Base-by-base conservation (phyloP, 2,797 vertebrate species). In the Orientallactaga sibirica region DNA sequence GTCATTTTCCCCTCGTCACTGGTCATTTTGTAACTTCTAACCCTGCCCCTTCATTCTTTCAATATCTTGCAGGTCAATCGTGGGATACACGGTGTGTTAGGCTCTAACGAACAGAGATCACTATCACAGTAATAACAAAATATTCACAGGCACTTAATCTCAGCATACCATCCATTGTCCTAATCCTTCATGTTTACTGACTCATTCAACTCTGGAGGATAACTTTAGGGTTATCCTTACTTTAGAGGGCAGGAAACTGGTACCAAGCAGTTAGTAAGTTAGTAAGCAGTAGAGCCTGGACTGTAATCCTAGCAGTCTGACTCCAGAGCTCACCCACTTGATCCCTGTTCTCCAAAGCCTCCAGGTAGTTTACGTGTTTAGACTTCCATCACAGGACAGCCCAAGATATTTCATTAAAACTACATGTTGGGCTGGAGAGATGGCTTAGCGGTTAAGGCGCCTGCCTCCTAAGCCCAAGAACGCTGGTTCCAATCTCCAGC, bases 51-150 rank as follows among this genome's bases (percentile, higher is more conserved):
- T 87, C 25, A 9, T 73, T 48, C 92, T 27, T 33, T 92, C 11
- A 16, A 4, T 7, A 29, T 67, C 78, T 81, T 84, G 22, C 55
- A 79, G 37, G 33, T 75, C 58, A 33, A 6, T 7, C 61, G 37
- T 67, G 43, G 5, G 37, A 41, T 33, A 52, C 20, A 70, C n/a
- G 55, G 27, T n/a, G 20, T 77, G 5, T 55, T 29, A 29, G 48
- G 24, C 22, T 86, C 85, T 43, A 41, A 92, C 62, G 92, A 90
- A 62, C 86, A 88, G 20, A 88, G 33, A 84, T 77, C 79, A 74
- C 22, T 66, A 71, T 7, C 55, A 84, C 0, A 73, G 62, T 68
- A 58, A 37, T 20, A 90, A 64, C 22, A 86, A 73, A 92, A 33
- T 2, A n/a, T 18, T 22, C 55, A 29, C 81, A 33, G 84, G 9